Percentiles rank a stretch among this genome's conserved stretches.
These are phyloP conservation scores for Xiphophorus hellerii DNA, from an alignment of 2,113 vertebrate species.

Conservation along the genomic window DNA sequence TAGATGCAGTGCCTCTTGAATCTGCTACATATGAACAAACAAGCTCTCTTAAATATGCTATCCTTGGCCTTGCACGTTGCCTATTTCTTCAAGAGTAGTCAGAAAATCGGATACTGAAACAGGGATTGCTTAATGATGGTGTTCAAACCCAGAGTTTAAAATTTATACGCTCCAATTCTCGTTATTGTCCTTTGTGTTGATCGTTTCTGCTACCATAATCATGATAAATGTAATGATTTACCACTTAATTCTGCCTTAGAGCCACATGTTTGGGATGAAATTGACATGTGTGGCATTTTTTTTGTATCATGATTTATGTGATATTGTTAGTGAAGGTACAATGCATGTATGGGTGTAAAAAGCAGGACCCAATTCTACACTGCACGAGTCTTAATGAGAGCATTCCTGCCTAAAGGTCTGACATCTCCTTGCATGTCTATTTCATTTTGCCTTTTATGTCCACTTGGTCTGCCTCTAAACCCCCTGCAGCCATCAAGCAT, in stretches of 20 bases:
- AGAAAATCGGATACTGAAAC: neutral
- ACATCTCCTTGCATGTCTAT: constrained; percentile 29
- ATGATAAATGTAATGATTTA: constrained; percentile 46
- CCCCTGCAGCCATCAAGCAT: constrained; percentile 36
- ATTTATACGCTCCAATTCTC: neutral
- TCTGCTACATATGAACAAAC: constrained; percentile 1
- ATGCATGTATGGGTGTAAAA: constrained; percentile 19
- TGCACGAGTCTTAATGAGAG: constrained; percentile 58
- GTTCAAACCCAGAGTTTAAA: neutral
- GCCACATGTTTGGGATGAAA: constrained; percentile 27
- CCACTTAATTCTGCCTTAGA: constrained; percentile 17
- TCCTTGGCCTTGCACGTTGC: neutral
- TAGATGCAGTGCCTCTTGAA: neutral
- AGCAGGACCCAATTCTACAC: constrained; percentile 13
- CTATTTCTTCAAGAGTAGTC: neutral
- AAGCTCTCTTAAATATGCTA: neutral
- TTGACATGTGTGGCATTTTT: constrained; percentile 9
- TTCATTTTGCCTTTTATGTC: constrained; percentile 44
- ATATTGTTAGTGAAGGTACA: constrained; percentile 22
- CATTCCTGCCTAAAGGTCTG: constrained; percentile 30
- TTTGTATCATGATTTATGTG: constrained; percentile 43
- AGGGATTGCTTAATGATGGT: neutral
- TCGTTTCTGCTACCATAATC: constrained; percentile 22
- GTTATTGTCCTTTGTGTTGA: constrained; percentile 2
- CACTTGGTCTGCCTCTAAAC: constrained; percentile 26